These are phyloP conservation scores for Stratiolaelaps scimitus DNA, from an alignment of 1,140 invertebrate species.

Conservation along the genomic window DNA sequence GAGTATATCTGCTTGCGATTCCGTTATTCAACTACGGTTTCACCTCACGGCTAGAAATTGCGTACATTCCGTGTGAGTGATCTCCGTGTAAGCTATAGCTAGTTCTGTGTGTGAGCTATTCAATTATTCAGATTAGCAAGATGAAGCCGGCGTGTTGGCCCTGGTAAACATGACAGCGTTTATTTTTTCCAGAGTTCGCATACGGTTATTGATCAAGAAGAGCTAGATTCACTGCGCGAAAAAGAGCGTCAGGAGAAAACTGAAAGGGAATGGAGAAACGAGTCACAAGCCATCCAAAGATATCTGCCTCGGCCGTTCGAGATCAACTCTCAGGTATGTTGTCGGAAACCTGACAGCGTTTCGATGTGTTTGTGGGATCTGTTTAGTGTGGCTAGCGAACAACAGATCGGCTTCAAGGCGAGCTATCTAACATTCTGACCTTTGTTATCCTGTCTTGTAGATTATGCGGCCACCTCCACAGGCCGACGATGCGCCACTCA, in stretches of 20 bases:
- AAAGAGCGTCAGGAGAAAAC: conserved; percentile 31
- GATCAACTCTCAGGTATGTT: conserved; percentile 64
- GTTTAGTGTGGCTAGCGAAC: too few relatives aligned
- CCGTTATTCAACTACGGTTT: too few relatives aligned
- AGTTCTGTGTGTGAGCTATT: too few relatives aligned
- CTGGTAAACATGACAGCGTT: conserved; percentile 31
- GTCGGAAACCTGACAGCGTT: too few relatives aligned
- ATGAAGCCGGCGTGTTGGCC: too few relatives aligned
- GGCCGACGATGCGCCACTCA: conserved; percentile 55
- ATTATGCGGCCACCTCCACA: conserved; percentile 15
- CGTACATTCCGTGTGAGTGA: too few relatives aligned
- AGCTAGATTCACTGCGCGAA: conserved; percentile 33
- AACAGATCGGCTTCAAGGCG: too few relatives aligned
- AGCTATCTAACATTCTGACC: neutral
- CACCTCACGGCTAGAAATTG: too few relatives aligned
- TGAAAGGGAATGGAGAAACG: conserved; percentile 54
- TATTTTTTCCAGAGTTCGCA: conserved; percentile 29
- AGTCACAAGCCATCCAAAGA: conserved; percentile 78
- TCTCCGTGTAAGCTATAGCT: too few relatives aligned
- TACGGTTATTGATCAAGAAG: conserved; percentile 10
- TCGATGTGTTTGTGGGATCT: too few relatives aligned
- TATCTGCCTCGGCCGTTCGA: conserved; percentile 73
- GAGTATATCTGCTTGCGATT: too few relatives aligned
- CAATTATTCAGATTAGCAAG: too few relatives aligned
- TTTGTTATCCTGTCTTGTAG: neutral